Evolutionary conservation across 2,113 vertebrate genomes (phyloP).

Genomic region (Aldabrachelys gigantea): DNA sequence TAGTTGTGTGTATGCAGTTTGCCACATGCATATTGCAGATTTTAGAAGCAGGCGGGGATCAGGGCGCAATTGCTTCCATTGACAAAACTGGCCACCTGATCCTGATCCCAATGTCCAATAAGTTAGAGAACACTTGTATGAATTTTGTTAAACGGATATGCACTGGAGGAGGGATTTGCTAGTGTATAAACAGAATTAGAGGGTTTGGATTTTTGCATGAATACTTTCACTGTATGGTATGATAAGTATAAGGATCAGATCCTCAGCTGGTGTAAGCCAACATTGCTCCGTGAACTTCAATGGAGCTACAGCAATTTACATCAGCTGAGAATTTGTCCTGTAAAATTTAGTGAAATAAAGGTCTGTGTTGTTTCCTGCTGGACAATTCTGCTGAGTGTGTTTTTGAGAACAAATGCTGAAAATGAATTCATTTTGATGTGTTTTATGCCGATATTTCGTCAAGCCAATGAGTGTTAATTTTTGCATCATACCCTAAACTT

Average conservation of each 20-base stretch:
- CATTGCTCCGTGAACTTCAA: not conserved
- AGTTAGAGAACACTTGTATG: not conserved
- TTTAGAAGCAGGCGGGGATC: not conserved
- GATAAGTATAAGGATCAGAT: not conserved
- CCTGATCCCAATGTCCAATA: not conserved
- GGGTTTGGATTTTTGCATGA: not conserved
- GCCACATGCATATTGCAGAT: not conserved
- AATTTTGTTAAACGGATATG: not conserved
- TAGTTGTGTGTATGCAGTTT: not conserved
- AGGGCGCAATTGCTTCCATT: not conserved
- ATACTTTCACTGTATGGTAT: not conserved
- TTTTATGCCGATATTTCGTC: not conserved
- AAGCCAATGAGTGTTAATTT: not conserved
- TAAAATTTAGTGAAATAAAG: not conserved
- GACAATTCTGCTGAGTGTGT: not conserved
- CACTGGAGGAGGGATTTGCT: not conserved
- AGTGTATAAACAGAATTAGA: not conserved
- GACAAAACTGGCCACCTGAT: not conserved
- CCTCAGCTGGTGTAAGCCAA: conserved; percentile 1
- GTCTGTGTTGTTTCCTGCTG: not conserved
- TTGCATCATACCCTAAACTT: not conserved
- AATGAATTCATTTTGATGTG: not conserved
- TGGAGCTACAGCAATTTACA: conserved; percentile 2
- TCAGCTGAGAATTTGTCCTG: not conserved
- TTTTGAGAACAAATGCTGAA: not conserved